A percentile compares a stretch with the other conserved stretches of the same genome.
phyloP scores from a whole-genome alignment of 2,797 vertebrate species.

The Hemitrygon akajei region DNA sequence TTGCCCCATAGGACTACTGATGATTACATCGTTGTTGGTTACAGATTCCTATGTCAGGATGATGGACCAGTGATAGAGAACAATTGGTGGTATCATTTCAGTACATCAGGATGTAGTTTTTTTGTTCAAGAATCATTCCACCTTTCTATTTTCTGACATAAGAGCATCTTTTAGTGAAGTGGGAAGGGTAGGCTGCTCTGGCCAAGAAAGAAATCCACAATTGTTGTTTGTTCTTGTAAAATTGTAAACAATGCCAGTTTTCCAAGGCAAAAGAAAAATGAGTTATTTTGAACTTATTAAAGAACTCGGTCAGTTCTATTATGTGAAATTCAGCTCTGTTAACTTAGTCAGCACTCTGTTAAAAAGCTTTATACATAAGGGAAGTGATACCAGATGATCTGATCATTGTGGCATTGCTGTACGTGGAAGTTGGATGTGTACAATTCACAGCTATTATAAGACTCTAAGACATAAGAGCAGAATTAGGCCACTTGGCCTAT shows the following conservation, averaged over 20 bases:
- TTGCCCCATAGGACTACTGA: too few relatives aligned
- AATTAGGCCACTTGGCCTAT: too few relatives aligned
- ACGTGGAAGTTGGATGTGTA: not conserved
- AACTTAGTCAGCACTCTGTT: not conserved
- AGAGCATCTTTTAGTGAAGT: not conserved
- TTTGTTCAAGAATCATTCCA: too few relatives aligned
- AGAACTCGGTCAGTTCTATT: not conserved
- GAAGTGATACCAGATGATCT: not conserved
- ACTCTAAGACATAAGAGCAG: too few relatives aligned
- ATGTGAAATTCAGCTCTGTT: not conserved
- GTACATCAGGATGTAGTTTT: too few relatives aligned
- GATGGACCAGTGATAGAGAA: too few relatives aligned
- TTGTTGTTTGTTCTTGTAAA: not conserved
- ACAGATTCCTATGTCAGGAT: too few relatives aligned
- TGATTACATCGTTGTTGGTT: too few relatives aligned
- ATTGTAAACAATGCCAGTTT: not conserved
- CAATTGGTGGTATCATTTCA: too few relatives aligned
- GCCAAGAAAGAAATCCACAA: not conserved
- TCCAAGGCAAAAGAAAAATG: not conserved
- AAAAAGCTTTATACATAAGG: not conserved
- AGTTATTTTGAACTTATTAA: not conserved
- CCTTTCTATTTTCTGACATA: not conserved
- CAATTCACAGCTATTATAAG: not conserved
- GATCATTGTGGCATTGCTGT: not conserved
- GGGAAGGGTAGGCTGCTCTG: not conserved